Evolutionary conservation across 2,888 invertebrate species (phyloP).

Genomic region (Antitype chi): DNA sequence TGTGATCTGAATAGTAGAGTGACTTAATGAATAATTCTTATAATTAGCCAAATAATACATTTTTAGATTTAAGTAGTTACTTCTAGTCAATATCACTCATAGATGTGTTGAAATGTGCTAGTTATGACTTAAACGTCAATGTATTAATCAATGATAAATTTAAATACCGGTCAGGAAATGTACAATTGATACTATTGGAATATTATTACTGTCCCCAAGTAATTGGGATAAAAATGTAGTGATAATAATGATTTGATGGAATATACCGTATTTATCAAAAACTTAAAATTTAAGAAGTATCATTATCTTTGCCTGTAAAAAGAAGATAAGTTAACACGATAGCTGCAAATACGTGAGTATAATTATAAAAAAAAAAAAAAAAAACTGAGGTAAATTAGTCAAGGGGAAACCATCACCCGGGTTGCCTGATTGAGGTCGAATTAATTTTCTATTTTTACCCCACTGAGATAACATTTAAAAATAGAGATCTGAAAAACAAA

Average conservation of each 20-base stretch:
- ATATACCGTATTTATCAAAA: constrained; percentile 21
- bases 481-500: neutral
- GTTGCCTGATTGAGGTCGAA: too few relatives aligned
- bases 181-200: constrained; percentile 14
- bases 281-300: neutral
- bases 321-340: constrained; percentile 2
- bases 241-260: constrained; percentile 16
- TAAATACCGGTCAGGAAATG: constrained; percentile 45
- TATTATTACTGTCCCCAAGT: neutral
- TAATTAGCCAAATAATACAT: constrained; percentile 74
- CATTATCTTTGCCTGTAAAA: constrained; percentile 7
- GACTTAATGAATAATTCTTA: constrained; percentile 58
- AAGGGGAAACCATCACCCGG: neutral
- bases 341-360: constrained; percentile 12
- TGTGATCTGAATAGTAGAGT: constrained; percentile 64
- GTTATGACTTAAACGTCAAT: constrained; percentile 58
- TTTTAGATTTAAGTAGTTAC: constrained; percentile 71
- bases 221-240: constrained; percentile 3
- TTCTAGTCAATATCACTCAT: constrained; percentile 79
- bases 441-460: neutral
- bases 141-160: constrained; percentile 46
- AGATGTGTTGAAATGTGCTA: constrained; percentile 74
- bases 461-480: neutral
- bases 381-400: neutral
- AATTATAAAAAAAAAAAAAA: too few relatives aligned